Base-by-base conservation (phyloP, 1,140 invertebrate genomes). In the Drosophila arawakana region DNA sequence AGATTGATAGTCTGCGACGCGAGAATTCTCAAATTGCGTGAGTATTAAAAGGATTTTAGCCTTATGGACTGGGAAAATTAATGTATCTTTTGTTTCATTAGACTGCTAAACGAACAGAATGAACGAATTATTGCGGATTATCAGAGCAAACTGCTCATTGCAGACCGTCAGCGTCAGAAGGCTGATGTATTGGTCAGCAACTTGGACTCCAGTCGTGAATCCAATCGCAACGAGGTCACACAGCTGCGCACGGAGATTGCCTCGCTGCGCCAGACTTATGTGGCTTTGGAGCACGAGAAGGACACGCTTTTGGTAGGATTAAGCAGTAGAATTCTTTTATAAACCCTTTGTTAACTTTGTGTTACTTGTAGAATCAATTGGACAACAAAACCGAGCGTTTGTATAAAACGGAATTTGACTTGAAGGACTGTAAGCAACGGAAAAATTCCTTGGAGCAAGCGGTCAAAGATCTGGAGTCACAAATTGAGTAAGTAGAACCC, bases 51-150 rank as follows among this genome's bases (percentile, higher is more conserved):
- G 13, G 10, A 9, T 1, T 44, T 30, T 5, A n/a, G 5, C 3
- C 43, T n/a, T 11, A 9, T 13, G 34, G 7, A 39, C 1, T 8
- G n/a, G 6, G 0, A 7, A 7, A 6, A 34, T 7, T 65, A n/a
- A 60, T 49, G 4, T 21, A 61, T 6, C 30, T 8, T 52, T 50
- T 5, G 15, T 15, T 43, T 2, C 2, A 6, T 21, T 21, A 92
- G 91, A 35, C 65, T 92, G 59, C 43, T 92, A 0, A 91, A 92
- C 6, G 91, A 92, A 21, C 91, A 92, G 54, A 91, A 91, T 11
- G 91, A 92, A 57, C 89, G 89, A n/a, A 73, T 86, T 1, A 62
- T 92, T 25, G 73, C 73, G 0, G 91, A 92, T 1, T 79, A 81
- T 21, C 90, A 92, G 25, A 76, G 66, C 65, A 92, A 90, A 11